Evolutionary conservation across 2,888 invertebrate genomes (phyloP).

Genomic region (Papilio protenor): DNA sequence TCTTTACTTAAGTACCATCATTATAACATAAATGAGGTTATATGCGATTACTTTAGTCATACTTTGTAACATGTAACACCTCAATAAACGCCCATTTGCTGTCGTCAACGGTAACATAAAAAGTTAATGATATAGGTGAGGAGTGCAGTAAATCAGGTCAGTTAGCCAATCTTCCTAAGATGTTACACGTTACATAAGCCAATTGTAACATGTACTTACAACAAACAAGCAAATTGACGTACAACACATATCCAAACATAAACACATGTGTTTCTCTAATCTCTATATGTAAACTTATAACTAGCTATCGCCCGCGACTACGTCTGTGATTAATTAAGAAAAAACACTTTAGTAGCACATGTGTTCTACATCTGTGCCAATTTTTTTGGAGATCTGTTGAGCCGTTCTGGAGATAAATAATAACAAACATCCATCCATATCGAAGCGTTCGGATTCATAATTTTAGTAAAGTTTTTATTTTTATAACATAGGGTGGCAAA

Average conservation of each 20-base stretch:
- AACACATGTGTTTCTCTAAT: neutral
- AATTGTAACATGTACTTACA: slow-evolving; percentile 52
- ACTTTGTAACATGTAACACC: neutral
- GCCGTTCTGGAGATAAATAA: too few species aligned
- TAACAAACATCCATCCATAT: too few species aligned
- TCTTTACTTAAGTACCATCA: neutral
- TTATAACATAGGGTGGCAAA: too few species aligned
- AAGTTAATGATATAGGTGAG: slow-evolving; percentile 7
- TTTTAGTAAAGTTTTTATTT: too few species aligned
- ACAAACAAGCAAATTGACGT: neutral
- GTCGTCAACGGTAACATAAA: slow-evolving; percentile 18
- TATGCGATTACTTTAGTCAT: neutral
- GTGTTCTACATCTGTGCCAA: too few species aligned
- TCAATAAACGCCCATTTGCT: slow-evolving; percentile 10
- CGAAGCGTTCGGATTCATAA: too few species aligned
- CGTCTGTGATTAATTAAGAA: too few species aligned
- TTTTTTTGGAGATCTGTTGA: too few species aligned
- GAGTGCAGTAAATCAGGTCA: slow-evolving; percentile 54
- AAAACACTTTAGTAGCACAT: too few species aligned
- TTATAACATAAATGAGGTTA: neutral
- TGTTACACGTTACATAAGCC: slow-evolving; percentile 55
- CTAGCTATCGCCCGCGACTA: too few species aligned
- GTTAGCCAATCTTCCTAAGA: slow-evolving; percentile 56
- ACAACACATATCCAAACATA: neutral
- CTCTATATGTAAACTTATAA: neutral